Evolutionary conservation across 1,140 invertebrate genomes (phyloP).

Genomic region (Lucilia cuprina): DNA sequence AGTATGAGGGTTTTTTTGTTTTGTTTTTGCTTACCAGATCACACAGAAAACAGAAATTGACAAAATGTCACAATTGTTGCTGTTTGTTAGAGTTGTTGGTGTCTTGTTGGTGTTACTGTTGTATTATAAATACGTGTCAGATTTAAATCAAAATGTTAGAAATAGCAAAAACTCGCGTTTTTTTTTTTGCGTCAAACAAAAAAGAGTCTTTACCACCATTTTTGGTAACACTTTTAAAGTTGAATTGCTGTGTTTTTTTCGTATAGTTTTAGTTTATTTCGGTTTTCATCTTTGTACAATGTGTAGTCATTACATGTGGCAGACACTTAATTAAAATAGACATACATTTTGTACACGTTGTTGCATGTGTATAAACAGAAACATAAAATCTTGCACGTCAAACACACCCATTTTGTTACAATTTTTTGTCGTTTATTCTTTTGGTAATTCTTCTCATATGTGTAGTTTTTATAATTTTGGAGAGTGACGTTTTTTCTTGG

Average conservation of each 20-base stretch:
- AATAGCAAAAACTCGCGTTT: conserved; percentile 37
- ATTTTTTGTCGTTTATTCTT: not conserved
- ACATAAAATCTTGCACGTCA: conserved; percentile 32
- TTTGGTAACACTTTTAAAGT: conserved; percentile 45
- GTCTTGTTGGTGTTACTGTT: not conserved
- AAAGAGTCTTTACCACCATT: conserved; percentile 39
- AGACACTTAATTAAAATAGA: conserved; percentile 35
- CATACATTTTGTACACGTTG: conserved; percentile 28
- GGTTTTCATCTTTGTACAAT: not conserved
- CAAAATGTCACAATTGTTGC: conserved; percentile 24
- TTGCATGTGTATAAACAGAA: conserved; percentile 20
- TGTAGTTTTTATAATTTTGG: not conserved
- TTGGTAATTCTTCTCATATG: not conserved
- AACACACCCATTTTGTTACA: conserved; percentile 34
- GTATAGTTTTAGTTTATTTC: not conserved
- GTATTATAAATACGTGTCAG: conserved; percentile 20
- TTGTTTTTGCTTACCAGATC: not conserved
- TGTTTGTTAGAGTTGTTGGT: not conserved
- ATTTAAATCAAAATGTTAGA: conserved; percentile 25
- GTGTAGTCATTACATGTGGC: conserved; percentile 34
- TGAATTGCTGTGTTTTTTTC: not conserved
- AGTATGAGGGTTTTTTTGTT: not conserved
- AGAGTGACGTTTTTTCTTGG: not conserved
- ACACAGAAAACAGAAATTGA: conserved; percentile 18
- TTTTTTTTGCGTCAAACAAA: conserved; percentile 17